phyloP scores from a whole-genome alignment of 92 coral and sea anemone species.

The Parazoanthus atlanticus region DNA sequence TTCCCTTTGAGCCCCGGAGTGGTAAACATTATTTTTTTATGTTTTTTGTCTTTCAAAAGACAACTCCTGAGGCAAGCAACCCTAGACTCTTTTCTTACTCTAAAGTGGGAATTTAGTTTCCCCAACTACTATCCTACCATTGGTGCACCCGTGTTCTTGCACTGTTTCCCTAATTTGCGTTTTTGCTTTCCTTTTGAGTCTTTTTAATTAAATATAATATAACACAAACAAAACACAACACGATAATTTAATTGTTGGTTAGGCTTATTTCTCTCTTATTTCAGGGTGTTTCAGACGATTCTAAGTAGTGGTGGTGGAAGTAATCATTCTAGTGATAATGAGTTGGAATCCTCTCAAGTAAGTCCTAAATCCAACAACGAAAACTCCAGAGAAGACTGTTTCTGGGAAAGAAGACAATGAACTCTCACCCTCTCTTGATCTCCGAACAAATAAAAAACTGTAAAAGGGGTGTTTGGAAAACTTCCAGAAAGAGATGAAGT shows the following conservation, averaged over 20 bases:
- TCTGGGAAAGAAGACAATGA: slow-evolving; percentile 17
- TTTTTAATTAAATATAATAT: slow-evolving; percentile 12
- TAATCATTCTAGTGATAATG: not conserved
- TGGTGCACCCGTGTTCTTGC: not conserved
- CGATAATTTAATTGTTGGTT: slow-evolving; percentile 2
- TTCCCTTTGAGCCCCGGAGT: no score
- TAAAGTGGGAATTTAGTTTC: not conserved
- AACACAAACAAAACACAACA: not conserved
- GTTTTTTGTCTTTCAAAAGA: no score
- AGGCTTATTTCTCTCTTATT: not conserved
- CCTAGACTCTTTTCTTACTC: no score
- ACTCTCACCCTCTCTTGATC: no score
- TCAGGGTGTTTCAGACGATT: slow-evolving; percentile 1
- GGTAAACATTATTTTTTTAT: no score
- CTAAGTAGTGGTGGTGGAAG: not conserved
- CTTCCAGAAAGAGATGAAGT: slow-evolving; percentile 2
- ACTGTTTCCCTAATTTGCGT: not conserved
- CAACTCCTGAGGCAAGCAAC: no score
- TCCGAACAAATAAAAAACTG: slow-evolving; percentile 10
- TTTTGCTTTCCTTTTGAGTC: not conserved
- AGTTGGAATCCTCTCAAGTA: slow-evolving; percentile 10
- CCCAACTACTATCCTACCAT: not conserved
- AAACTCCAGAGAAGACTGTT: slow-evolving; percentile 14
- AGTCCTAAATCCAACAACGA: slow-evolving; percentile 18
- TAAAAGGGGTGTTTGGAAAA: not conserved